Evolutionary conservation across 35 echinoderm and acorn worm genomes (phyloP).

Genomic region (Holothuria glaberrima): DNA sequence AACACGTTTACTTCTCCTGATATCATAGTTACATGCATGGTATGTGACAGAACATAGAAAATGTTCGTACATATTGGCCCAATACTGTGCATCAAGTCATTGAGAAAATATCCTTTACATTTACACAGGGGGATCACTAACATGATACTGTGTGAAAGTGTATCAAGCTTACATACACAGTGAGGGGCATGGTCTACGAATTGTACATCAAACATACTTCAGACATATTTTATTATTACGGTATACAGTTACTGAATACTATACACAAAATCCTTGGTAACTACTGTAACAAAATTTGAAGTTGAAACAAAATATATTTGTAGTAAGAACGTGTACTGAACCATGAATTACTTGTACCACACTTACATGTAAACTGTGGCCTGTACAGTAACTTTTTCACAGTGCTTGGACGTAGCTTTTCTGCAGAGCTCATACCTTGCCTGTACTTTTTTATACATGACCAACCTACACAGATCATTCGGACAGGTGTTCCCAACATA

Average conservation of each 20-base stretch:
- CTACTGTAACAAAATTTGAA: conserved; percentile 16
- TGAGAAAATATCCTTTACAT: too few species aligned
- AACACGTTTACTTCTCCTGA: neutral
- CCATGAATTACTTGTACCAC: neutral
- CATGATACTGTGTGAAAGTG: too few species aligned
- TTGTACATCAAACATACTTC: too few species aligned
- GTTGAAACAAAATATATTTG: neutral
- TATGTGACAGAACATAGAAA: neutral
- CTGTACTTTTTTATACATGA: neutral
- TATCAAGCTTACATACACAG: too few species aligned
- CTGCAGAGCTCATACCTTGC: neutral
- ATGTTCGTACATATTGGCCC: too few species aligned
- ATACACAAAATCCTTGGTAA: conserved; percentile 25
- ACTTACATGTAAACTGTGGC: neutral
- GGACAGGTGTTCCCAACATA: too few species aligned
- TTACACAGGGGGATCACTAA: too few species aligned
- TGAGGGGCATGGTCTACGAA: too few species aligned
- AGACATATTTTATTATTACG: too few species aligned
- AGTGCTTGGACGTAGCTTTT: neutral
- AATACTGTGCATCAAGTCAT: too few species aligned
- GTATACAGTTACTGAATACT: too few species aligned
- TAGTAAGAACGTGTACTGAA: conserved; percentile 10
- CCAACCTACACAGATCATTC: neutral
- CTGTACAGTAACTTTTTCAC: neutral
- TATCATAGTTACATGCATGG: neutral